Evolutionary conservation across 2,113 vertebrate genomes (phyloP), one percentile per base, ranked within the genome.

Genomic region (Tragelaphus imberbis): DNA sequence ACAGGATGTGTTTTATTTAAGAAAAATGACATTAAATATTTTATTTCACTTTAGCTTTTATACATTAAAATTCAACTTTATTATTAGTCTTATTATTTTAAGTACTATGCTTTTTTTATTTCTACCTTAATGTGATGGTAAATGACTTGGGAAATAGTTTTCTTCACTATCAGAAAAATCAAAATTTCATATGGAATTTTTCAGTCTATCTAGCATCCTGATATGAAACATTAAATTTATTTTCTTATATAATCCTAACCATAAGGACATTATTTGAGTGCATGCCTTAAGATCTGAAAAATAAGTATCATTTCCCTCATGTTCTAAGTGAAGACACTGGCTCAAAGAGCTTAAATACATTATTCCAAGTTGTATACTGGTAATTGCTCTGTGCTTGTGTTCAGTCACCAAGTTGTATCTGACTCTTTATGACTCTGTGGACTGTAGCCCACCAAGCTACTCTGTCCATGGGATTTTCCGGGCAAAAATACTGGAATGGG

Each of bases 1-100:
- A 5, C 65, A 23, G 17, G 6, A 2, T 75, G 19, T 56, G 8
- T 65, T 95, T 89, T 89, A 82, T 63, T 91, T 85, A 58, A 82
- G 13, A 88, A 81, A 84, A 82, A 90, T 16, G 15, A 33, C 16
- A 68, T 55, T 17, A 95, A 91, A 71, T 85, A 85, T 91, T 95
- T 97, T 87, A 63, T 94, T 84, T 82, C 19, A 36, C 27, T 40
- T 88, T 79, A 88, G 75, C 27, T 95, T 97, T 68, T 59, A 61
- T n/a, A 53, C 33, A 75, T 91, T 92, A 82, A 95, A 81, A 88
- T 88, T 21, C 14, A 94, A 79, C 23, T 95, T 68, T 87, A 49
- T 82, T 3, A 94, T 47, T 95, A 53, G 3, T 85, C 36, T 84
- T 82, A 44, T 55, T 94, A 79, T 79, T 92, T 95, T 92, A 81